Evolutionary conservation across 2,888 invertebrate species (phyloP), one percentile per base, ranked within the genome.

Genomic region (Ryuthela nishihirai): DNA sequence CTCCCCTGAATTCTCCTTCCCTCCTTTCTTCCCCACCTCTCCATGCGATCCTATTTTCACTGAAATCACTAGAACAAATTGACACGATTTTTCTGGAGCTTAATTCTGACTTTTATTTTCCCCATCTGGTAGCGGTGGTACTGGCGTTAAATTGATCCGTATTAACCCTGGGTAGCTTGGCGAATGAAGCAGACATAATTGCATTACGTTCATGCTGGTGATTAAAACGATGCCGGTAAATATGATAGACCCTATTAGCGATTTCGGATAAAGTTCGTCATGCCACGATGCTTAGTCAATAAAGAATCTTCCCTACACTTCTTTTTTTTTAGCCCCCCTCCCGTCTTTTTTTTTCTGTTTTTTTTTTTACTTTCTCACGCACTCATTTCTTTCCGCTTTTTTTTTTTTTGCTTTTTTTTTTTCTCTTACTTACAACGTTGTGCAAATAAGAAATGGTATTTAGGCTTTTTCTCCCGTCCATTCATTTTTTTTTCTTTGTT

Each of bases 51-150:
- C 52, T 52, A 58, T 58, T 58, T 58, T 53, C 58, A 45, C 58
- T 46, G 44, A 59, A 59, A 59, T 59, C 58, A 52, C 53, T 59
- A 52, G 58, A 59, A 59, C 58, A 59, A 59, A 59, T 59, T 59
- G 58, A 59, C 58, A 53, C 58, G 58, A 59, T 59, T 59, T 59
- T 59, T 59, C 58, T 59, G 47, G 50, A 50, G 58, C 58, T 58
- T 58, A 58, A 58, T 58, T 58, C 45, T 29, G 46, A 52, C 50
- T 58, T 52, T 58, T 52, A 58, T 58, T 58, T 58, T 58, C 42
- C 29, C 41, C 23, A 29, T 26, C 26, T 40, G 55, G 55, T 42
- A 40, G 40, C 41, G 50, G 26, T 41, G n/a, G n/a, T n/a, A n/a
- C n/a, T n/a, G 50, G 47, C 41, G 52, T 53, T 53, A 52, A 59